A percentile compares a stretch with the other conserved stretches of the same genome.
Conservation (phyloP, 1,140 invertebrate genomes). For the Babylonia areolata region DNA sequence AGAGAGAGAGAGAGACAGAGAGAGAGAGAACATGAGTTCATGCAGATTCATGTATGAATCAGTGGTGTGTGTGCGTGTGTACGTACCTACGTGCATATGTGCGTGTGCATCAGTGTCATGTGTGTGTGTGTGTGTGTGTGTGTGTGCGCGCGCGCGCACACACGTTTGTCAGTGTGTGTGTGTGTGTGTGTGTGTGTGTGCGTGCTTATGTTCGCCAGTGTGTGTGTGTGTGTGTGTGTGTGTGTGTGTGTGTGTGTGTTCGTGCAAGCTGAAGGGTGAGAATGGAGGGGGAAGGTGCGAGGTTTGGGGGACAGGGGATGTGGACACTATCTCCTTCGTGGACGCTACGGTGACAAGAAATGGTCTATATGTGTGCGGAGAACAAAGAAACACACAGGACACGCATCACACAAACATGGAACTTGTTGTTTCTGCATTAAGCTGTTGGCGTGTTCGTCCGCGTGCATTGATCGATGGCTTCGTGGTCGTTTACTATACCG, state of each 20-base stretch:
- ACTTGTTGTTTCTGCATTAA: too few relatives aligned
- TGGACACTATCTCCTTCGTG: too few relatives aligned
- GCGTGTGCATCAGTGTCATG: neutral
- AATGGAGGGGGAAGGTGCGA: too few relatives aligned
- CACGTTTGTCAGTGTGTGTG: neutral
- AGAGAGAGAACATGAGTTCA: neutral
- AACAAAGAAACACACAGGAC: too few relatives aligned
- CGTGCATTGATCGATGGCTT: too few relatives aligned
- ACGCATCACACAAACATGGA: too few relatives aligned
- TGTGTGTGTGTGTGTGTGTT: slow-evolving; percentile 2
- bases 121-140: neutral
- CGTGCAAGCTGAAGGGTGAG: neutral
- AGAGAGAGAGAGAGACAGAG: neutral
- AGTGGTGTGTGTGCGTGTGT: neutral
- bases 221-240: slow-evolving; percentile 12
- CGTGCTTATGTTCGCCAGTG: neutral
- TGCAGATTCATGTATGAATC: neutral
- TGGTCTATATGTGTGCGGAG: too few relatives aligned
- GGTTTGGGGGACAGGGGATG: too few relatives aligned
- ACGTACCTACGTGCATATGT: neutral
- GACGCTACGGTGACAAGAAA: too few relatives aligned
- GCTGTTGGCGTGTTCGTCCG: too few relatives aligned
- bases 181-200: neutral
- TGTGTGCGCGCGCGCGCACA: neutral
- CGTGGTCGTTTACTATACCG: too few relatives aligned